Percentiles rank a stretch among this genome's conserved stretches.
phyloP scores from a whole-genome alignment of 2,888 invertebrate species.

The Myopa testacea region DNA sequence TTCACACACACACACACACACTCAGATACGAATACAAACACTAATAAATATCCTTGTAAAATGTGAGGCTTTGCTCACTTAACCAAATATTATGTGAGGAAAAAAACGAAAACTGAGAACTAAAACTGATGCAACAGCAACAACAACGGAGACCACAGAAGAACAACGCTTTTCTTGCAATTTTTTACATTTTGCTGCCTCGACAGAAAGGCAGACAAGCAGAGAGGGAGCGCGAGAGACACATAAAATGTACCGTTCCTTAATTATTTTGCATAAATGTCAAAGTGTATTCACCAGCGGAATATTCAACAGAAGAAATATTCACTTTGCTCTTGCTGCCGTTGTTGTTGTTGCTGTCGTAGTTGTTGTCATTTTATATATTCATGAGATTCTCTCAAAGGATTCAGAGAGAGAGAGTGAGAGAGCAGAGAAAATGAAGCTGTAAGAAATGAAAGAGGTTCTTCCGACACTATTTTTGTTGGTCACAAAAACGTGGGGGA shows the following conservation, averaged over 20 bases:
- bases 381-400: conserved; percentile 35
- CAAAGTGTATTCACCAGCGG: conserved; percentile 37
- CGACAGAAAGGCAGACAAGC: neutral
- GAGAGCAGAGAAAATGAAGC: neutral
- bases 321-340: conserved; percentile 12
- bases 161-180: neutral
- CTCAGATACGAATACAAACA: neutral
- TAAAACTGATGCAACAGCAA: neutral
- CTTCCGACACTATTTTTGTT: neutral
- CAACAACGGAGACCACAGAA: neutral
- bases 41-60: conserved; percentile 19
- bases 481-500: no score
- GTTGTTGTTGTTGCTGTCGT: conserved; percentile 1
- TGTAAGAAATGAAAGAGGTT: neutral
- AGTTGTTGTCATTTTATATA: conserved; percentile 28
- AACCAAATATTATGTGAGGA: conserved; percentile 18
- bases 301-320: conserved; percentile 35
- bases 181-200: neutral
- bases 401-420: neutral
- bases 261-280: conserved; percentile 38
- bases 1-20: neutral
- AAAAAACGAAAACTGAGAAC: neutral
- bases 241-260: conserved; percentile 19
- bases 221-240: neutral
- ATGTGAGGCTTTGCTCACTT: conserved; percentile 20